These are phyloP conservation scores for Scolopax rusticola DNA, from an alignment of 2,797 vertebrate species.

Conservation along the genomic window DNA sequence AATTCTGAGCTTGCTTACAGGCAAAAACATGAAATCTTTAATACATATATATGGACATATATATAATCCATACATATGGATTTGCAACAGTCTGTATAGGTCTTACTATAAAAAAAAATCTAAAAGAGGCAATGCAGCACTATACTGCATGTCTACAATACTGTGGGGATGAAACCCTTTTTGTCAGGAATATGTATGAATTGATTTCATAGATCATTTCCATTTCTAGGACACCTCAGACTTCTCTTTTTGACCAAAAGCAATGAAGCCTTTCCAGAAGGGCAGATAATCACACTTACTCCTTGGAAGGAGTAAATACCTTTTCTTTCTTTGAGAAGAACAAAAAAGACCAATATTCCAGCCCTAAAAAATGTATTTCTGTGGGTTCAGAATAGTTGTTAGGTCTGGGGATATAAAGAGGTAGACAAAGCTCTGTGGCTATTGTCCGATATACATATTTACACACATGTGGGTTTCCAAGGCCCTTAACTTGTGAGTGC, in stretches of 20 bases:
- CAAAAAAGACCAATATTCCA: background rate
- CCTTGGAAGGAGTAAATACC: background rate
- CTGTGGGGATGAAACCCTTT: accelerated
- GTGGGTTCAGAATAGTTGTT: background rate
- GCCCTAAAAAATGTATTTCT: background rate
- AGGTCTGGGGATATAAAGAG: background rate
- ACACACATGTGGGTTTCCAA: background rate
- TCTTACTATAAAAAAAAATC: background rate
- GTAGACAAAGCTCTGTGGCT: background rate
- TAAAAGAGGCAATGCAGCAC: background rate
- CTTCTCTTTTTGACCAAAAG: background rate
- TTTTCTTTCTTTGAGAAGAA: background rate
- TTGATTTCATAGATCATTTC: background rate
- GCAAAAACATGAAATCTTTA: background rate
- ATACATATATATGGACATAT: background rate
- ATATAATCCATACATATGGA: too few relatives aligned
- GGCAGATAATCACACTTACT: background rate
- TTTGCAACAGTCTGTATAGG: background rate
- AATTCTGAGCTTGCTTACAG: background rate
- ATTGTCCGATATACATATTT: background rate
- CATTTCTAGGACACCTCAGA: background rate
- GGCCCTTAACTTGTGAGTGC: background rate
- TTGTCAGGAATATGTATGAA: background rate
- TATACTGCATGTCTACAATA: background rate
- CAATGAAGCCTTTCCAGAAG: background rate